phyloP scores from a whole-genome alignment of 2,113 vertebrate species.

The Barnardius zonarius region DNA sequence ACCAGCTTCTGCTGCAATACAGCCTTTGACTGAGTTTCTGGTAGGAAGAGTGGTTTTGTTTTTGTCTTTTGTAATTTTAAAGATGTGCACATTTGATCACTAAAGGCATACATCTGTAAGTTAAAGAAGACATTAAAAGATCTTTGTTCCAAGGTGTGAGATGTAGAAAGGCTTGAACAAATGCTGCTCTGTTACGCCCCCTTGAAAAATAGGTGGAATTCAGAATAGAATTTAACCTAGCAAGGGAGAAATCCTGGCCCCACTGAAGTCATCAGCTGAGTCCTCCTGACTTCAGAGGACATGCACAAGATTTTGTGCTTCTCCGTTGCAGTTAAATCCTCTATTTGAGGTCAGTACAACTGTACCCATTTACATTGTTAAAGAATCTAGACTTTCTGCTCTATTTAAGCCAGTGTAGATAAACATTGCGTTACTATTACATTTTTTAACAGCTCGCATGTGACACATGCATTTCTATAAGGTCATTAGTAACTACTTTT shows the following conservation, averaged over 20 bases:
- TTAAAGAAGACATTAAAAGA: not conserved
- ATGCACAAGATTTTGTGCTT: not conserved
- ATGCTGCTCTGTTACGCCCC: slow-evolving; percentile 13
- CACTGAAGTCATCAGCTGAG: not conserved
- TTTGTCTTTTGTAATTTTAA: not conserved
- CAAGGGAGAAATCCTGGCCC: not conserved
- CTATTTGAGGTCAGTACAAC: not conserved
- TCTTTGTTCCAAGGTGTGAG: not conserved
- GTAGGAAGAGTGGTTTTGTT: not conserved
- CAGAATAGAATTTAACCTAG: not conserved
- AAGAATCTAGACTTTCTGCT: not conserved
- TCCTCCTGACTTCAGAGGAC: not conserved
- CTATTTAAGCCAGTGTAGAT: not conserved
- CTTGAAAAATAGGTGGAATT: slow-evolving; percentile 9
- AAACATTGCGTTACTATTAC: not conserved
- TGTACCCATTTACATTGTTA: not conserved
- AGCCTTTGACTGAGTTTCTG: not conserved
- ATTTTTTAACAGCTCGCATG: not conserved
- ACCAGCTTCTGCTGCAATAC: not conserved
- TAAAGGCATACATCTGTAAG: not conserved
- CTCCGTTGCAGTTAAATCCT: not conserved
- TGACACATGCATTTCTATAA: not conserved
- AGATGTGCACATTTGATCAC: not conserved
- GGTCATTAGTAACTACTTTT: not conserved
- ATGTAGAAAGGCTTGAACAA: not conserved